These are phyloP conservation scores for Cydia pomonella DNA, from an alignment of 1,140 invertebrate genomes.

Conservation along the genomic window DNA sequence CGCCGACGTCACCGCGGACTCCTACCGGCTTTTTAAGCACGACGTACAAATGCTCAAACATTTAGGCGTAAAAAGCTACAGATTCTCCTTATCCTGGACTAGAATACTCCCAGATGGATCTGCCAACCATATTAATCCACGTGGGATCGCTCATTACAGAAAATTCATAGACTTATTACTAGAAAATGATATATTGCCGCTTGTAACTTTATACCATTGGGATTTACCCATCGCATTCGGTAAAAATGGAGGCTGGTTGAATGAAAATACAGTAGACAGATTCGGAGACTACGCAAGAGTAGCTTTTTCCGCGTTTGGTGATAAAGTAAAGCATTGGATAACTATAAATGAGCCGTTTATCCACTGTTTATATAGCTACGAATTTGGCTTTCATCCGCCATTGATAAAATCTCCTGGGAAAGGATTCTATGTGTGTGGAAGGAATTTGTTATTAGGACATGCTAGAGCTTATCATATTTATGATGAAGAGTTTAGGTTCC, in stretches of 20 bases:
- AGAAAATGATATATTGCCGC: conserved; percentile 73
- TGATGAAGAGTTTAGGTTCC: conserved; percentile 19
- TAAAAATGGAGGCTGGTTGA: conserved; percentile 81
- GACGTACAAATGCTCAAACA: conserved; percentile 76
- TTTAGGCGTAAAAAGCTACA: conserved; percentile 55
- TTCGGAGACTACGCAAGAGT: conserved; percentile 72
- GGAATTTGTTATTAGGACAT: neutral
- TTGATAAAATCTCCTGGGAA: neutral
- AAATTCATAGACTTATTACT: conserved; percentile 81
- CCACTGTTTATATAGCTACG: conserved; percentile 69
- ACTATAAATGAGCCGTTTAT: conserved; percentile 60
- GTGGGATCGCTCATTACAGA: conserved; percentile 83
- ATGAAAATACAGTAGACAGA: conserved; percentile 72
- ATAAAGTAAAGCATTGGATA: conserved; percentile 72
- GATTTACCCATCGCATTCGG: conserved; percentile 79
- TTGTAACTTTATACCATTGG: conserved; percentile 80
- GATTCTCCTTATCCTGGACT: conserved; percentile 85
- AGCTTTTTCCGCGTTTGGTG: conserved; percentile 63
- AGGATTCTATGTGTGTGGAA: neutral
- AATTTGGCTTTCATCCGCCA: conserved; percentile 68
- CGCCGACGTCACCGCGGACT: conserved; percentile 81
- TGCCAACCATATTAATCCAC: conserved; percentile 71
- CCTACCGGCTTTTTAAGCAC: conserved; percentile 80
- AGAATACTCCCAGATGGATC: conserved; percentile 81
- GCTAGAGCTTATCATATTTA: neutral